Conservation (phyloP, 2,888 invertebrate species). For the Conus canariensis region DNA sequence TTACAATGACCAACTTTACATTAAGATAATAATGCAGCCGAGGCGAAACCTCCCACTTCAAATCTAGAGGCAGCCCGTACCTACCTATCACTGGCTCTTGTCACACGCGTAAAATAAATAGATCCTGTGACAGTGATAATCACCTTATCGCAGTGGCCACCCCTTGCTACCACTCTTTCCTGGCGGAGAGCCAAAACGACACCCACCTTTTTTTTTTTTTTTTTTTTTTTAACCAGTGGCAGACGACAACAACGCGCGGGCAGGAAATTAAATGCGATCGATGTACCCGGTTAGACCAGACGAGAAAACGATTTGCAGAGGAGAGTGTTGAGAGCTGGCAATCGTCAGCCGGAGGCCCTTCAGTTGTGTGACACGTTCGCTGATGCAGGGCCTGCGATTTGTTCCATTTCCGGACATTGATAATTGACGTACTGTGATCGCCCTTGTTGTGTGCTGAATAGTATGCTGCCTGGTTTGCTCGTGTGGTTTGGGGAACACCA, state of each 20-base stretch:
- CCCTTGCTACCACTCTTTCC: not conserved
- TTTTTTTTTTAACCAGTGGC: conserved; percentile 3
- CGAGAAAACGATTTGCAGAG: too few relatives aligned
- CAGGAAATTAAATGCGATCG: not conserved
- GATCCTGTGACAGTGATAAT: not conserved
- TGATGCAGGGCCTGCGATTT: not conserved
- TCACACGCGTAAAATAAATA: not conserved
- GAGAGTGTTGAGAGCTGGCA: too few relatives aligned
- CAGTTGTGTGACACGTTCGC: too few relatives aligned
- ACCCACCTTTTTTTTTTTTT: too few relatives aligned
- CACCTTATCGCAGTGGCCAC: not conserved
- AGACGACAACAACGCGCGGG: not conserved
- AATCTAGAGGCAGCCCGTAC: not conserved
- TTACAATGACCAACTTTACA: not conserved
- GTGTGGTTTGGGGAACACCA: too few relatives aligned
- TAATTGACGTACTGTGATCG: not conserved
- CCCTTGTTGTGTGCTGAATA: too few relatives aligned
- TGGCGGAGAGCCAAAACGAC: conserved; percentile 8
- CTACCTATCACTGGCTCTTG: not conserved
- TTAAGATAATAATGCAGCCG: not conserved
- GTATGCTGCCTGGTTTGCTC: too few relatives aligned
- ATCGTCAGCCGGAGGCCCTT: too few relatives aligned
- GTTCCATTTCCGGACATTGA: not conserved
- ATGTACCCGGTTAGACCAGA: too few relatives aligned
- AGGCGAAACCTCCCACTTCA: too few relatives aligned